Evolutionary conservation across 1,140 invertebrate species (phyloP).

Genomic region (Thereuonema tuberculata): DNA sequence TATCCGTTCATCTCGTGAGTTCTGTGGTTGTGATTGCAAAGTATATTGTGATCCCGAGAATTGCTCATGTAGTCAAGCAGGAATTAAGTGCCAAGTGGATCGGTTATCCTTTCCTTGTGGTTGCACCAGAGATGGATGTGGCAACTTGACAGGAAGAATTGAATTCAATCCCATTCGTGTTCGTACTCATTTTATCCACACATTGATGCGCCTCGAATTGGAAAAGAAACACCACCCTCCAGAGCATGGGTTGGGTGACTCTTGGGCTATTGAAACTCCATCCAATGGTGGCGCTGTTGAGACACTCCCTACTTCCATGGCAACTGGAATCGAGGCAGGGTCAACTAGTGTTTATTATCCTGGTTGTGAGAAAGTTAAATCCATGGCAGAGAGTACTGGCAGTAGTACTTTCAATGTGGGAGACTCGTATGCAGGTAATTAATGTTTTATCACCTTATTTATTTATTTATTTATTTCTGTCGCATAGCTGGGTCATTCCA

Average conservation of each 20-base stretch:
- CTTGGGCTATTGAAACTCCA: neutral
- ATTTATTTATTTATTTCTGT: too few species aligned
- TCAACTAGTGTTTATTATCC: too few species aligned
- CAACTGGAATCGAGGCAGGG: too few species aligned
- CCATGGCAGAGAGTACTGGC: too few species aligned
- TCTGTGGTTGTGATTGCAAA: constrained; percentile 90
- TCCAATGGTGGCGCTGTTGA: neutral
- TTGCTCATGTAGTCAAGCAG: constrained; percentile 82
- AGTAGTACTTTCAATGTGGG: too few species aligned
- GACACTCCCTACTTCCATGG: neutral
- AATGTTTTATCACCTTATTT: too few species aligned
- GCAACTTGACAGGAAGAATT: constrained; percentile 78
- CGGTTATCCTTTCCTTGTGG: constrained; percentile 91
- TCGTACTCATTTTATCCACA: constrained; percentile 94
- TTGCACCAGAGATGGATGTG: constrained; percentile 85
- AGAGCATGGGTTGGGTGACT: neutral
- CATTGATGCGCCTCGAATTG: constrained; percentile 82
- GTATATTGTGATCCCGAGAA: constrained; percentile 86
- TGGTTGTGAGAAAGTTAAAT: too few species aligned
- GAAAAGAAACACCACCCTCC: constrained; percentile 64
- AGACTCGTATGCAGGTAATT: too few species aligned
- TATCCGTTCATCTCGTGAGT: constrained; percentile 79
- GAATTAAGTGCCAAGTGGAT: constrained; percentile 95
- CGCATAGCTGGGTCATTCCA: too few species aligned
- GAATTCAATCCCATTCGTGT: constrained; percentile 94